Conservation (phyloP, 2,797 vertebrate genomes). For the Hippoglossus hippoglossus region DNA sequence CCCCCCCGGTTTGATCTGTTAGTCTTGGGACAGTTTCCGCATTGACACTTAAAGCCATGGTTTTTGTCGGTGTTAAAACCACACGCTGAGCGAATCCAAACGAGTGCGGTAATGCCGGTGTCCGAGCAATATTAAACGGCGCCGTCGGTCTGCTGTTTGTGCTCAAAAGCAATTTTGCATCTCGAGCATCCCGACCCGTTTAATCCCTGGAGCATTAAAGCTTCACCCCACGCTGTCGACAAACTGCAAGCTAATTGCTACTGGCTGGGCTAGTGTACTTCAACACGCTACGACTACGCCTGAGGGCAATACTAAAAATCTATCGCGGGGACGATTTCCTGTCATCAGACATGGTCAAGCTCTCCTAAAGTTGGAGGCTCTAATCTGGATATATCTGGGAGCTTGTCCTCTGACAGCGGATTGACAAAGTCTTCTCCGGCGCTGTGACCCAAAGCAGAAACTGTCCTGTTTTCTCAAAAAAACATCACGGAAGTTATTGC, state of each 20-base stretch:
- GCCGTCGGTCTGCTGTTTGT: not conserved
- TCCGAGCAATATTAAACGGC: not conserved
- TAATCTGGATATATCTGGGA: not conserved
- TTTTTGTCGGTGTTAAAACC: constrained; percentile 4
- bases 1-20: constrained; percentile 12
- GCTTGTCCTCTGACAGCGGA: not conserved
- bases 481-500: not conserved
- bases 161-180: constrained; percentile 13
- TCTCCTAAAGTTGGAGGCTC: constrained; percentile 13
- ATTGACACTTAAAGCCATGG: constrained; percentile 14
- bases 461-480: not conserved
- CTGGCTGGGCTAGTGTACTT: constrained; percentile 28
- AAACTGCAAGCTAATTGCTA: constrained; percentile 43
- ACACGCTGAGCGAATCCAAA: constrained; percentile 3
- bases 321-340: constrained; percentile 10
- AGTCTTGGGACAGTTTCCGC: constrained; percentile 16
- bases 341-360: constrained; percentile 22
- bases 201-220: constrained; percentile 21
- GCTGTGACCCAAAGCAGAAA: not conserved
- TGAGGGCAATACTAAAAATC: constrained; percentile 7
- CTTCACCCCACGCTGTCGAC: constrained; percentile 18
- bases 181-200: constrained; percentile 1
- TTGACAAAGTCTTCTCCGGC: not conserved
- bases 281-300: not conserved
- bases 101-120: constrained; percentile 13